These are phyloP conservation scores for Synergus itoensis DNA, from an alignment of 2,888 invertebrate species.

Conservation along the genomic window DNA sequence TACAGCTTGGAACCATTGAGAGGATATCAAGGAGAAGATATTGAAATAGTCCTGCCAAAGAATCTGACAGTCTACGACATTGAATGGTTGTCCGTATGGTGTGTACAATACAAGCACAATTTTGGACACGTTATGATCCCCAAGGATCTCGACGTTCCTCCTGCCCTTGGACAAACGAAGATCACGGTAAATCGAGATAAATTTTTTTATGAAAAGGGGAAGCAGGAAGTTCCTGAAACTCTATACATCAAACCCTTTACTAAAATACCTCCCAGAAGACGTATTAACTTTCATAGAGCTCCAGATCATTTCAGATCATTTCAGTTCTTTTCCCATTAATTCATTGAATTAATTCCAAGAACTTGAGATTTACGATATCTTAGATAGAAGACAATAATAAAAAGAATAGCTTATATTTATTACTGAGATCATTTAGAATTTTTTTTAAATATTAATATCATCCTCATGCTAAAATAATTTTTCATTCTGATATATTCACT, in stretches of 20 bases:
- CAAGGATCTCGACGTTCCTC: conserved; percentile 92
- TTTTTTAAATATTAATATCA: neutral
- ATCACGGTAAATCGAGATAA: conserved; percentile 85
- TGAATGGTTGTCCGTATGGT: conserved; percentile 95
- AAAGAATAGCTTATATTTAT: neutral
- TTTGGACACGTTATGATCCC: conserved; percentile 94
- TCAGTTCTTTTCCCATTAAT: neutral
- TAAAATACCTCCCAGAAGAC: neutral
- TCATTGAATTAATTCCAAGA: neutral
- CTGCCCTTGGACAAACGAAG: conserved; percentile 93
- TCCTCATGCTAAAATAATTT: neutral
- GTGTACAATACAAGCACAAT: conserved; percentile 92
- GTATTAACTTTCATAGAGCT: neutral
- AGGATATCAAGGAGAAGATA: conserved; percentile 94
- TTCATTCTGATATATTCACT: neutral
- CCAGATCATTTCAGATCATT: neutral
- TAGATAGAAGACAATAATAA: neutral
- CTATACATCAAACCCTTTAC: conserved; percentile 13
- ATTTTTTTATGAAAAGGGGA: conserved; percentile 6
- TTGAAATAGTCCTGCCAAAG: conserved; percentile 92
- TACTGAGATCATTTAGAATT: neutral
- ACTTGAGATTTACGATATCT: neutral
- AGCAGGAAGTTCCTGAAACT: conserved; percentile 13
- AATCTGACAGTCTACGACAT: conserved; percentile 93
- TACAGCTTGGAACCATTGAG: conserved; percentile 86